Evolutionary conservation across 2,888 invertebrate species (phyloP), one percentile per base, ranked within the genome.

Genomic region (Alsophila aescularia): DNA sequence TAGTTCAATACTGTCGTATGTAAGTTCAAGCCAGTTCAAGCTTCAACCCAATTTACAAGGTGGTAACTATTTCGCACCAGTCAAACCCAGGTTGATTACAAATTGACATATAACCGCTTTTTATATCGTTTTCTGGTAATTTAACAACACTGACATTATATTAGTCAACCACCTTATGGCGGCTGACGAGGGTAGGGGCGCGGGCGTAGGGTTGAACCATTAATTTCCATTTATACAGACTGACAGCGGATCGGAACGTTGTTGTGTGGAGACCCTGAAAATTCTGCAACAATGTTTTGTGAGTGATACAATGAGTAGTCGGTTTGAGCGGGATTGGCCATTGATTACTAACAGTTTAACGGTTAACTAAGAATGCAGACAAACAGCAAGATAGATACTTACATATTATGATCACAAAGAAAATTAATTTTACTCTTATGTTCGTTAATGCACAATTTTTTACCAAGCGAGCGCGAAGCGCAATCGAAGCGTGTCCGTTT

Each of bases 211-310:
- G 62, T 51, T 62, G 61, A 56, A 64, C 77, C 83, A 83, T 84
- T 84, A 83, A 83, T 84, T 81, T 83, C 78, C 81, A 83, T 83
- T 82, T 81, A 83, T 77, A 73, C 72, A 47, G 64, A 60, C 75
- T 79, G 84, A 80, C 83, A 81, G 80, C 73, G 77, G 77, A 72
- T 71, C 32, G 45, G 53, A 41, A 52, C 53, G 31, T 36, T 52
- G 56, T 49, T 63, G 62, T 67, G 63, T 71, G 62, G 54, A 59
- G 65, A 62, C 69, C 67, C 69, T 69, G 71, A 70, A 73, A 71
- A 69, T 62, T 67, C 52, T 58, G 55, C 61, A 52, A 60, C 52
- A 54, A 56, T 68, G 63, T 69, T 65, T 62, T 62, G 63, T 59
- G 55, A 52, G 45, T 44, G 53, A 48, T 55, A 59, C 50, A 49